Evolutionary conservation across 92 coral and sea anemone genomes (phyloP).

Genomic region (Porites divaricata): DNA sequence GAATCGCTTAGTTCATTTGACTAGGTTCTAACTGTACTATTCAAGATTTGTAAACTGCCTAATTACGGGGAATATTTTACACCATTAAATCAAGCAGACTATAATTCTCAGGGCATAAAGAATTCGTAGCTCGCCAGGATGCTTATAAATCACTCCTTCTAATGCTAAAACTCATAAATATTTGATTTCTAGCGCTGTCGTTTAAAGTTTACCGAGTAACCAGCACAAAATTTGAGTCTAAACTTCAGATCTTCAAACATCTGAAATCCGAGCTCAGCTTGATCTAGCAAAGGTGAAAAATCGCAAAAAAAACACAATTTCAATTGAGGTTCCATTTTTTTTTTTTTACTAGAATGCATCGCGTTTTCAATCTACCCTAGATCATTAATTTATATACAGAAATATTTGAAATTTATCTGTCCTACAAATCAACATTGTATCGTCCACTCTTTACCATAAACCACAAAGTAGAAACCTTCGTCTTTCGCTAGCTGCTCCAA

Average conservation of each 20-base stretch:
- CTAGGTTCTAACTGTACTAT: neutral
- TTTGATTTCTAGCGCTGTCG: slow-evolving; percentile 26
- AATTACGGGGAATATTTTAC: slow-evolving; percentile 18
- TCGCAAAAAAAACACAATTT: neutral
- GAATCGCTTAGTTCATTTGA: neutral
- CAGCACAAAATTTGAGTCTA: slow-evolving; percentile 26
- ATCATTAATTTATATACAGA: slow-evolving; percentile 13
- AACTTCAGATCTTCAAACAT: neutral
- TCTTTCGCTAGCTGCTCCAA: slow-evolving; percentile 1
- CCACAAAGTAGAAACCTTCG: slow-evolving; percentile 4
- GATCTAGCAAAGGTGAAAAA: neutral
- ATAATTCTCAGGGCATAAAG: slow-evolving; percentile 19
- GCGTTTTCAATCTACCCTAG: neutral
- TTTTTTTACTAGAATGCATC: neutral
- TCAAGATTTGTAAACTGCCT: slow-evolving; percentile 8
- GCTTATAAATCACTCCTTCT: slow-evolving; percentile 17
- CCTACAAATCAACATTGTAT: slow-evolving; percentile 18
- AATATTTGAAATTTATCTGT: slow-evolving; percentile 18
- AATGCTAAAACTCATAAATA: slow-evolving; percentile 24
- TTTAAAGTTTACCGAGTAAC: slow-evolving; percentile 15
- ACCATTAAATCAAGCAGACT: slow-evolving; percentile 39
- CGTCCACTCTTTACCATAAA: neutral
- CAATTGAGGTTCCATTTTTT: neutral
- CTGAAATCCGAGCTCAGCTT: neutral
- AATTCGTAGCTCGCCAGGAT: slow-evolving; percentile 29